Percentiles rank a stretch among this genome's conserved stretches.
phyloP scores from a whole-genome alignment of 1,140 invertebrate genomes.

The Sycophaga agraensis region DNA sequence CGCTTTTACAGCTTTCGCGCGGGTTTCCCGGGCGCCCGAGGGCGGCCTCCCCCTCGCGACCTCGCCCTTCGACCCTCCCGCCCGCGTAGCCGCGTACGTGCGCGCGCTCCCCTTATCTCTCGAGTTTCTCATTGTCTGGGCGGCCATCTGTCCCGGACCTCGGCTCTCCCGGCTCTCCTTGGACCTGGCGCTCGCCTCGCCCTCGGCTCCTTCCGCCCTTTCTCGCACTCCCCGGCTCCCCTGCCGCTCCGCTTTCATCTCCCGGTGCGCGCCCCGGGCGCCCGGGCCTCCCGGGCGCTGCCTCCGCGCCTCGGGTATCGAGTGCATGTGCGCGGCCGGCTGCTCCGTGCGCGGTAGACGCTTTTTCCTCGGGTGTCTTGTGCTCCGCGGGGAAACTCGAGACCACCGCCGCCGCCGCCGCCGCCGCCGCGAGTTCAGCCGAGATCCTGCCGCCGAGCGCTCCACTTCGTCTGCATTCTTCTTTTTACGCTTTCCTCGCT shows the following conservation, averaged over 20 bases:
- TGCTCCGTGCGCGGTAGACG: too few relatives aligned
- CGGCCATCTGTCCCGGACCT: constrained; percentile 56
- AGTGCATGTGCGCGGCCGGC: too few relatives aligned
- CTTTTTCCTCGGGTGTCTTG: too few relatives aligned
- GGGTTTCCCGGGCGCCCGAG: too few relatives aligned
- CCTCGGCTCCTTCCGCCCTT: constrained; percentile 11
- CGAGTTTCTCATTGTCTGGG: constrained; percentile 58
- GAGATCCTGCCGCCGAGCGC: not conserved
- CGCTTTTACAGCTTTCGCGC: too few relatives aligned
- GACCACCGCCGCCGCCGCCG: not conserved
- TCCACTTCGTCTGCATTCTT: constrained; percentile 2
- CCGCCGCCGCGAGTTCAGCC: too few relatives aligned
- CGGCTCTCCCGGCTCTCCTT: too few relatives aligned
- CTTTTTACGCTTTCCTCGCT: constrained; percentile 1
- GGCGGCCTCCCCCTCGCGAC: not conserved
- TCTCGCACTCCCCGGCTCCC: constrained; percentile 43
- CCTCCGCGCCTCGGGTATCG: not conserved
- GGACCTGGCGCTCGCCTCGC: too few relatives aligned
- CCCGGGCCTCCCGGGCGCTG: not conserved
- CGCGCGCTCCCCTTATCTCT: constrained; percentile 52
- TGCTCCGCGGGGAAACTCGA: constrained; percentile 16
- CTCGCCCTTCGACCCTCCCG: constrained; percentile 26
- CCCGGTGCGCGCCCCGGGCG: too few relatives aligned
- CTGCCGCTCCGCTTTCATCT: constrained; percentile 29
- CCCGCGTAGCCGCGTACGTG: constrained; percentile 2